Evolutionary conservation across 2,113 vertebrate species (phyloP).

Genomic region (Melospiza melodia): DNA sequence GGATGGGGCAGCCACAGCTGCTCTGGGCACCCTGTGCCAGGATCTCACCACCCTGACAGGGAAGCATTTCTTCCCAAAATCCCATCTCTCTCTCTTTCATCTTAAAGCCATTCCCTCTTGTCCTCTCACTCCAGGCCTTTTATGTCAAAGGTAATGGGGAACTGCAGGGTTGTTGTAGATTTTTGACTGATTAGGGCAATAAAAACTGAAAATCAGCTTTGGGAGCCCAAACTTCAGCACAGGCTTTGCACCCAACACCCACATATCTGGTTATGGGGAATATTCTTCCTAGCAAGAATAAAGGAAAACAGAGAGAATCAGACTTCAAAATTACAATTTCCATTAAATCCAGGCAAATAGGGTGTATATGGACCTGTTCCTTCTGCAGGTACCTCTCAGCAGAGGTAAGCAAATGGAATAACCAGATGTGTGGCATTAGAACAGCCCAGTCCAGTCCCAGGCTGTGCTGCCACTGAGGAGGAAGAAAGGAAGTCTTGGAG

Average conservation of each 20-base stretch:
- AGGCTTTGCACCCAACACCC: not conserved
- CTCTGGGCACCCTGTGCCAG: not conserved
- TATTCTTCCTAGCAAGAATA: not conserved
- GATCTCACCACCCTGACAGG: not conserved
- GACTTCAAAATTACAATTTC: not conserved
- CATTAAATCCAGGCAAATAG: not conserved
- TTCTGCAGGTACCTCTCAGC: not conserved
- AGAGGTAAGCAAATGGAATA: not conserved
- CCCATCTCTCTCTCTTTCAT: not conserved
- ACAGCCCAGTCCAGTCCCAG: not conserved
- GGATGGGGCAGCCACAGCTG: not conserved
- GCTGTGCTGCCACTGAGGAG: not conserved
- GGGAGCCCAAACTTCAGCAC: rapidly evolving
- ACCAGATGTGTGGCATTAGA: not conserved
- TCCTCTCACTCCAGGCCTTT: not conserved
- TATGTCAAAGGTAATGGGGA: not conserved
- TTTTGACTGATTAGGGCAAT: not conserved
- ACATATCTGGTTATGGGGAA: no score
- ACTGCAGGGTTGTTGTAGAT: not conserved
- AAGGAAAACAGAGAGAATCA: not conserved
- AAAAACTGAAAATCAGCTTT: not conserved
- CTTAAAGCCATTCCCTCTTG: not conserved
- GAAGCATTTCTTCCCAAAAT: not conserved
- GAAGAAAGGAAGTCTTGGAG: not conserved
- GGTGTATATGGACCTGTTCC: rapidly evolving